Conservation (phyloP, 2,797 vertebrate genomes). For the Vespertilio murinus region DNA sequence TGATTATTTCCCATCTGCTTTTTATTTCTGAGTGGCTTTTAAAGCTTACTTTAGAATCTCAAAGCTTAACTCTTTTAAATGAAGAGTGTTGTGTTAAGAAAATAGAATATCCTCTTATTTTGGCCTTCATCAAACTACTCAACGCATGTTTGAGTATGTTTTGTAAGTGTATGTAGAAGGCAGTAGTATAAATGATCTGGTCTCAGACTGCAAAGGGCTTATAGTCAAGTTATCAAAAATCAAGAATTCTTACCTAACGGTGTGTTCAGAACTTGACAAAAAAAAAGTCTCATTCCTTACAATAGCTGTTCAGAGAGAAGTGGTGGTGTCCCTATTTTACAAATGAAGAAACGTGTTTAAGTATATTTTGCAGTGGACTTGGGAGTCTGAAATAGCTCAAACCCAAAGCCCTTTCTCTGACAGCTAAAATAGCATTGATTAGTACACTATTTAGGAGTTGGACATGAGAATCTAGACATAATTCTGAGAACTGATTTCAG, state of each 20-base stretch:
- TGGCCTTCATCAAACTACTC: background rate
- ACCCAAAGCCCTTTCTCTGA: background rate
- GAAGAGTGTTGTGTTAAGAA: background rate
- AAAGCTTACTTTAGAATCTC: background rate
- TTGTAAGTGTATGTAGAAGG: background rate
- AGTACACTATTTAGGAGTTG: background rate
- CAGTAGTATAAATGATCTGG: background rate
- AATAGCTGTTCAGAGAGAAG: background rate
- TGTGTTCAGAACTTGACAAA: background rate
- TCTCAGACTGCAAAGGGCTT: background rate
- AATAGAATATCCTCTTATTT: conserved; percentile 6
- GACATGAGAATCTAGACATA: background rate
- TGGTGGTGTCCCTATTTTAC: background rate
- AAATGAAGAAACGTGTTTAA: background rate
- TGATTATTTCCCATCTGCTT: background rate
- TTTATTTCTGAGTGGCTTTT: conserved; percentile 47
- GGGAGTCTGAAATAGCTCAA: background rate
- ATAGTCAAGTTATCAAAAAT: conserved; percentile 1
- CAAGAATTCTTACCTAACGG: background rate
- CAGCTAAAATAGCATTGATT: background rate
- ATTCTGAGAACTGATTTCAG: background rate
- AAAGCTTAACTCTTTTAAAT: background rate
- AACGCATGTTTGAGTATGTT: background rate
- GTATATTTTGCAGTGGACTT: background rate
- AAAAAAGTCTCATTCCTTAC: background rate